These are phyloP conservation scores for Colostygia pectinataria DNA, from an alignment of 2,888 invertebrate genomes.

Conservation along the genomic window DNA sequence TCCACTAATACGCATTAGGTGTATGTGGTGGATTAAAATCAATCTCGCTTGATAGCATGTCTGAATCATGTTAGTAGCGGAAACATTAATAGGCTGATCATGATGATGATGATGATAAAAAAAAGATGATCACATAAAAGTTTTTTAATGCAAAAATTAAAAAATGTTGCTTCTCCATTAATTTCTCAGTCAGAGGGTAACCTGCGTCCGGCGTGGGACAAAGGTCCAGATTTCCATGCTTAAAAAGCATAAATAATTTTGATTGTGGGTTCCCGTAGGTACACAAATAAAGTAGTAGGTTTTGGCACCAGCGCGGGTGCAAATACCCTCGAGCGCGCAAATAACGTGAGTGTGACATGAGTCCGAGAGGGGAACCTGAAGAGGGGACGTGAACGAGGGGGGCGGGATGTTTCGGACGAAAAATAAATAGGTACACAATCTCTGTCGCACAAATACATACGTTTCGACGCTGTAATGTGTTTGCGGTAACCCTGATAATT, in stretches of 20 bases:
- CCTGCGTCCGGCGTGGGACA: conserved; percentile 46
- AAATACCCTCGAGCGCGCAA: conserved; percentile 63
- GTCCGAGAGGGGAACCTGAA: conserved; percentile 35
- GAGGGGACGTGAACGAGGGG: conserved; percentile 29
- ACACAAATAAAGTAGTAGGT: conserved; percentile 71
- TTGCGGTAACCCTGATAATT: conserved; percentile 60
- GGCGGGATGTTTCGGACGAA: conserved; percentile 49
- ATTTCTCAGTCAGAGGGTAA: conserved; percentile 21
- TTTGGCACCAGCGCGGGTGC: conserved; percentile 61
- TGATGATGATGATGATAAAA: too few relatives aligned
- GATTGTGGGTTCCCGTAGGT: conserved; percentile 59
- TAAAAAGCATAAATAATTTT: conserved; percentile 78
- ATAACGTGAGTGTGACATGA: conserved; percentile 63
- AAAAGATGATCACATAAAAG: too few relatives aligned
- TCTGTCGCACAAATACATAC: conserved; percentile 69
- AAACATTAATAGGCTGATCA: too few relatives aligned
- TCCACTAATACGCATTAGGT: too few relatives aligned
- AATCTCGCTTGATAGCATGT: too few relatives aligned
- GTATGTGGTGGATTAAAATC: too few relatives aligned
- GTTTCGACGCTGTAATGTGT: conserved; percentile 72
- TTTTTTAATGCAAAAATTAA: too few relatives aligned
- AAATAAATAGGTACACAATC: conserved; percentile 78
- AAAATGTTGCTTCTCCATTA: conserved; percentile 20
- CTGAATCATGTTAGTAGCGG: too few relatives aligned
- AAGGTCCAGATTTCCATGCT: conserved; percentile 69